phyloP scores from a whole-genome alignment of 2,113 vertebrate genomes.

The Riparia riparia region DNA sequence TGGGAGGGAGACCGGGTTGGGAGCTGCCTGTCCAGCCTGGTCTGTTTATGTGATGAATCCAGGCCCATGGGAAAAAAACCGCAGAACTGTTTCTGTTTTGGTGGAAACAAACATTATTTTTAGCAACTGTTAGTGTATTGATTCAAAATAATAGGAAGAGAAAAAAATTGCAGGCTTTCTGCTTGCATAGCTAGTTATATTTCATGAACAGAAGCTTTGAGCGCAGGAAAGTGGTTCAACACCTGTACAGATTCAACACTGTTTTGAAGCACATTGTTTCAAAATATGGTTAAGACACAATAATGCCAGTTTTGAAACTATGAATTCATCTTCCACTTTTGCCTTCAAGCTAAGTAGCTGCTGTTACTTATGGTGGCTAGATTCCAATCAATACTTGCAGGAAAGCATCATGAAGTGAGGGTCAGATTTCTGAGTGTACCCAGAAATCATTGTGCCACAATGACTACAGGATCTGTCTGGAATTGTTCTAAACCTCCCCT shows the following conservation, averaged over 20 bases:
- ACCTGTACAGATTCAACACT: neutral
- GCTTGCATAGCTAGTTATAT: neutral
- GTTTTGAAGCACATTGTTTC: neutral
- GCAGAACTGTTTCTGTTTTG: neutral
- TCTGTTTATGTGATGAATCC: neutral
- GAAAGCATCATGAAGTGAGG: neutral
- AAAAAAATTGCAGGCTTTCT: neutral
- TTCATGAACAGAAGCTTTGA: neutral
- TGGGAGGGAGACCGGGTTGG: neutral
- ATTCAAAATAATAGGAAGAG: neutral
- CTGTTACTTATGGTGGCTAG: neutral
- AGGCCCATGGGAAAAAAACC: neutral
- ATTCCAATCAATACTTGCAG: neutral
- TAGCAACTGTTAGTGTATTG: neutral
- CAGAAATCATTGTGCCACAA: neutral
- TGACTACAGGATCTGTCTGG: neutral
- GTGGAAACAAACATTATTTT: neutral
- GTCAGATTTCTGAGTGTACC: neutral
- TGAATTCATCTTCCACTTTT: neutral
- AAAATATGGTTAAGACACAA: neutral
- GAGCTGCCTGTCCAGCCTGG: neutral
- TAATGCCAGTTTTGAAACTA: neutral
- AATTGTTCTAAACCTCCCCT: neutral
- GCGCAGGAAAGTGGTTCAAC: neutral
- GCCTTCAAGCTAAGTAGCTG: neutral